Percentiles rank a stretch among this genome's conserved stretches.
phyloP scores from a whole-genome alignment of 2,888 invertebrate species.

The Psococerastis gibbosa region DNA sequence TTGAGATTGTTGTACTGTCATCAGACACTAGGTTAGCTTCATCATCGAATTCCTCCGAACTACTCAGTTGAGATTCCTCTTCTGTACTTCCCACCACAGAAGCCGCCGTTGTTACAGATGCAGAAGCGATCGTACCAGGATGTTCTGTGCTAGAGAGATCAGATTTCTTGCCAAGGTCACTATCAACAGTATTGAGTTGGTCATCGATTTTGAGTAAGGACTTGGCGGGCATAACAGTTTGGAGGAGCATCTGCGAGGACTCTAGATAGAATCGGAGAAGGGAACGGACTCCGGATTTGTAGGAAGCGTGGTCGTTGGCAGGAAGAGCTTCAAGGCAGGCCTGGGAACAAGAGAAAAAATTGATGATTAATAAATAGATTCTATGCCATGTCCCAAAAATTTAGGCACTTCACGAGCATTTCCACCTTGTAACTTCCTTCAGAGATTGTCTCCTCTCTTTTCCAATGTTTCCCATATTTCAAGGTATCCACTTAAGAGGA shows the following conservation, averaged over 20 bases:
- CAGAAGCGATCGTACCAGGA: too few species aligned
- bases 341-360: too few species aligned
- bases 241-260: slow-evolving; percentile 12
- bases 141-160: too few species aligned
- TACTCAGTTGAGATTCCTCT: not conserved
- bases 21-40: too few species aligned
- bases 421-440: too few species aligned
- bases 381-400: not conserved
- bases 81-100: too few species aligned
- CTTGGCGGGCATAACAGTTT: slow-evolving; percentile 12
- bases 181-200: not conserved
- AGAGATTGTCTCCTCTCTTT: too few species aligned
- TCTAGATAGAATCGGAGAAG: slow-evolving; percentile 12
- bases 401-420: not conserved
- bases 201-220: slow-evolving; percentile 5
- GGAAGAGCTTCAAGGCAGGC: slow-evolving; percentile 7
- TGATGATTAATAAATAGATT: not conserved
- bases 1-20: too few species aligned
- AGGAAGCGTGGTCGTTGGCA: slow-evolving; percentile 2
- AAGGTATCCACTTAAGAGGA: too few species aligned
- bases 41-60: not conserved
- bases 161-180: not conserved
- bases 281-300: slow-evolving; percentile 9
- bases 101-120: too few species aligned
- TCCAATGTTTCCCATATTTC: too few species aligned